Evolutionary conservation across 2,888 invertebrate genomes (phyloP), one percentile per base, ranked within the genome.

Genomic region (Molorchus minor): DNA sequence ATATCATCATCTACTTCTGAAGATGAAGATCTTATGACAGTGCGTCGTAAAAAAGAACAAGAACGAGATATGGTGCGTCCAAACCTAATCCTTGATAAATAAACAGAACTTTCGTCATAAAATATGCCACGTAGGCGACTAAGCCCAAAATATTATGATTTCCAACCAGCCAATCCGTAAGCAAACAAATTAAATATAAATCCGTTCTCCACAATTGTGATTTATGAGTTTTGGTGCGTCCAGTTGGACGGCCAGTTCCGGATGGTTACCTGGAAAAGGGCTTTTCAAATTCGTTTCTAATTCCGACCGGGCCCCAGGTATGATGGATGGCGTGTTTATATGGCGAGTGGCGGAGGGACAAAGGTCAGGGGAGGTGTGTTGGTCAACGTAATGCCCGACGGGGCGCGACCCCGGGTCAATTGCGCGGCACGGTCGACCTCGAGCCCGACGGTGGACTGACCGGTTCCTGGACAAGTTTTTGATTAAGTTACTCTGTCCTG

Each of bases 281-380:
- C 56, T 38, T 19, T 40, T 52, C 71, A 69, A 70, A 76, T 77
- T 73, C 75, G 75, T 75, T 77, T 77, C 77, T 76, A 78, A 78
- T 79, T 76, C 74, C 67, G 62, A 55, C 67, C 63, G 59, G 55
- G 46, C 35, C 38, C 44, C 19, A 20, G 35, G 67, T 43, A 72
- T 80, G 80, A 80, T 80, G 76, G 78, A 80, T 80, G 79, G 78
- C 71, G 77, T 80, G 80, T 80, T 80, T 80, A 80, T 80, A 75
- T 76, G 80, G 70, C 79, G 79, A 79, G 79, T 79, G 79, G 79
- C 77, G 75, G 66, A 70, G 74, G 75, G 75, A 80, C 77, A 80
- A 81, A 80, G 80, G 80, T 81, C 80, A 81, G 76, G 78, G 78
- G 79, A 78, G 78, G 79, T 78, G 78, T 77, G 79, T 76, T 77